These are phyloP conservation scores for Phaedon cochleariae DNA, from an alignment of 2,888 invertebrate genomes.

Conservation along the genomic window DNA sequence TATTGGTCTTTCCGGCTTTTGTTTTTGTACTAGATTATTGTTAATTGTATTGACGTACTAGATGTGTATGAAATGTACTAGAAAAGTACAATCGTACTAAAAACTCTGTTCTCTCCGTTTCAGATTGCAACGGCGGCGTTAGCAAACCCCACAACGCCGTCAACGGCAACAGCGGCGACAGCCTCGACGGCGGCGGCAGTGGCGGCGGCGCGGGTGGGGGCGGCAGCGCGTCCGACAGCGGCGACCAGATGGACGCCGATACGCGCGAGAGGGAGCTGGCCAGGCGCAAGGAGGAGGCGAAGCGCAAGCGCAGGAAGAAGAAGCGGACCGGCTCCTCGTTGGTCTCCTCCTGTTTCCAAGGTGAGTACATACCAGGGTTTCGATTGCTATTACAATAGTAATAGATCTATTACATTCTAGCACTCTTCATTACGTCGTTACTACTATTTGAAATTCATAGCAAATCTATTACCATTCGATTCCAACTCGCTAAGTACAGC, in stretches of 20 bases:
- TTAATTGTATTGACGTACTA: too few relatives aligned
- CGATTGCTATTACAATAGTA: too few relatives aligned
- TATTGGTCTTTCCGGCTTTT: too few relatives aligned
- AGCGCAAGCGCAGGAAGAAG: conserved; percentile 87
- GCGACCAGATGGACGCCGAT: conserved; percentile 67
- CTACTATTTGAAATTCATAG: too few relatives aligned
- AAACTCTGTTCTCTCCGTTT: neutral
- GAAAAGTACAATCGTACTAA: too few relatives aligned
- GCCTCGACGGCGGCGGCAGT: conserved; percentile 63
- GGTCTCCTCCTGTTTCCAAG: conserved; percentile 91
- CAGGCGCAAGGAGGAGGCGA: conserved; percentile 87
- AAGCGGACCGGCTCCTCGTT: conserved; percentile 89
- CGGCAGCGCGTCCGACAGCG: conserved; percentile 64
- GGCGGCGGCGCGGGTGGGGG: conserved; percentile 58
- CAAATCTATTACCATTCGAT: too few relatives aligned
- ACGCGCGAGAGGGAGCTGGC: conserved; percentile 73
- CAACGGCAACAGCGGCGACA: conserved; percentile 45
- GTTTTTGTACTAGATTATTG: too few relatives aligned
- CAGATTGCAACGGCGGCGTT: conserved; percentile 39
- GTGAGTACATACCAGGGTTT: conserved; percentile 62
- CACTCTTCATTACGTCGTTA: too few relatives aligned
- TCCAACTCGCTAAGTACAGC: neutral
- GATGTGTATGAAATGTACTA: too few relatives aligned
- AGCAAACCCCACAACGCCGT: conserved; percentile 45
- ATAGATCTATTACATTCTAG: too few relatives aligned